A percentile compares a stretch with the other conserved stretches of the same genome.
Evolutionary conservation across 2,797 vertebrate genomes (phyloP).

Genomic region (Chromobotia macracanthus): DNA sequence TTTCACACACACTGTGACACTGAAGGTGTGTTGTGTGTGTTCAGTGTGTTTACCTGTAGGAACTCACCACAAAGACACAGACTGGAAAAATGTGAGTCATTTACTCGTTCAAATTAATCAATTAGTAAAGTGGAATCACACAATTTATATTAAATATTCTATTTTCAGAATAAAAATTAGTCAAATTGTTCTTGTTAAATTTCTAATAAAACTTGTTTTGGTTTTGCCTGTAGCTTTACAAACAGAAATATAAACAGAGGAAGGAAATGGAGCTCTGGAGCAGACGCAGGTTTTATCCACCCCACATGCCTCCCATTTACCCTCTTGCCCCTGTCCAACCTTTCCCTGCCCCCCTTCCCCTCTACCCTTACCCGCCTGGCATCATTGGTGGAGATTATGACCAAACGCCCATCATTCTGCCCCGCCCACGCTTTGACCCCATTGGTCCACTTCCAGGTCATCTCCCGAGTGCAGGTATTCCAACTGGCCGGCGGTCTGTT

Average conservation of each 20-base stretch:
- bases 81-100: slow-evolving; percentile 76
- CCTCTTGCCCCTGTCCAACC: slow-evolving; percentile 32
- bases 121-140: too few relatives aligned
- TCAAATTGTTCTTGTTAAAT: not conserved
- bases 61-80: slow-evolving; percentile 62
- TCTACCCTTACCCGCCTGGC: slow-evolving; percentile 65
- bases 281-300: not conserved
- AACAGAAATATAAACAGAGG: slow-evolving; percentile 49
- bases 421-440: slow-evolving; percentile 73
- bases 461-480: slow-evolving; percentile 31
- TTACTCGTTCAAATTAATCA: not conserved
- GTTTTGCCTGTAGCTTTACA: slow-evolving; percentile 71
- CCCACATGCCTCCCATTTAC: slow-evolving; percentile 27
- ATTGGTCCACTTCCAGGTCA: slow-evolving; percentile 55
- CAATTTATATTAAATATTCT: too few relatives aligned
- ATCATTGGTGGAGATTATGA: slow-evolving; percentile 79
- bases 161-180: not conserved
- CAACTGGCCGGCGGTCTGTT: slow-evolving; percentile 35
- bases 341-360: slow-evolving; percentile 56
- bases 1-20: not conserved
- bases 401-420: slow-evolving; percentile 67
- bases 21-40: slow-evolving; percentile 19
- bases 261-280: slow-evolving; percentile 14
- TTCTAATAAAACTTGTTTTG: not conserved
- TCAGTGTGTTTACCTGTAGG: slow-evolving; percentile 53